Evolutionary conservation across 2,888 invertebrate genomes (phyloP).

Genomic region (Tetrapedia diversipes): DNA sequence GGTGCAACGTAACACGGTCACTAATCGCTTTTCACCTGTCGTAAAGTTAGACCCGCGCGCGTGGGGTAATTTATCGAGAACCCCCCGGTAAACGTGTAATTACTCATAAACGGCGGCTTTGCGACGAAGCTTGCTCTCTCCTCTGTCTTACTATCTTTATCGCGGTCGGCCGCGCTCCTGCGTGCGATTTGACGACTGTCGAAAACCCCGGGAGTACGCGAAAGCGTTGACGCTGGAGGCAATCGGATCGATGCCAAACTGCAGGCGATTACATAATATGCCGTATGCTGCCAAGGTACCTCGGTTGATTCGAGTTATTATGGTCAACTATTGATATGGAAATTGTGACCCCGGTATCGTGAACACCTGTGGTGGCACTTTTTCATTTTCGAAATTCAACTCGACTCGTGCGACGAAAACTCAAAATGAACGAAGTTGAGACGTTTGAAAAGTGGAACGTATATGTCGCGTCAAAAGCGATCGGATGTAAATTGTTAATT

Average conservation of each 20-base stretch:
- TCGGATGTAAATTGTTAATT: neutral
- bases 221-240: slow-evolving; percentile 21
- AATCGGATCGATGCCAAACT: slow-evolving; percentile 4
- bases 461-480: neutral
- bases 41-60: slow-evolving; percentile 62
- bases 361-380: slow-evolving; percentile 37
- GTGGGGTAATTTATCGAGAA: slow-evolving; percentile 66
- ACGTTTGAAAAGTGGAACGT: slow-evolving; percentile 4
- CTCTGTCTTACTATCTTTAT: too few species aligned
- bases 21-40: slow-evolving; percentile 72
- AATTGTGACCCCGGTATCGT: slow-evolving; percentile 6
- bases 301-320: slow-evolving; percentile 18
- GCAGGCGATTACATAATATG: neutral
- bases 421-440: neutral
- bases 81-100: slow-evolving; percentile 66
- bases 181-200: slow-evolving; percentile 45
- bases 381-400: slow-evolving; percentile 3
- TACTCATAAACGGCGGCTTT: slow-evolving; percentile 68
- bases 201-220: too few species aligned
- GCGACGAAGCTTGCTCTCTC: slow-evolving; percentile 54
- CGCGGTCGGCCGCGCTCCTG: too few species aligned
- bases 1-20: slow-evolving; percentile 62
- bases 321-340: slow-evolving; percentile 28
- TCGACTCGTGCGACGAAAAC: slow-evolving; percentile 31
- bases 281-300: neutral